Conservation (phyloP, 2,797 vertebrate genomes). For the Platyrinchus mystaceus region DNA sequence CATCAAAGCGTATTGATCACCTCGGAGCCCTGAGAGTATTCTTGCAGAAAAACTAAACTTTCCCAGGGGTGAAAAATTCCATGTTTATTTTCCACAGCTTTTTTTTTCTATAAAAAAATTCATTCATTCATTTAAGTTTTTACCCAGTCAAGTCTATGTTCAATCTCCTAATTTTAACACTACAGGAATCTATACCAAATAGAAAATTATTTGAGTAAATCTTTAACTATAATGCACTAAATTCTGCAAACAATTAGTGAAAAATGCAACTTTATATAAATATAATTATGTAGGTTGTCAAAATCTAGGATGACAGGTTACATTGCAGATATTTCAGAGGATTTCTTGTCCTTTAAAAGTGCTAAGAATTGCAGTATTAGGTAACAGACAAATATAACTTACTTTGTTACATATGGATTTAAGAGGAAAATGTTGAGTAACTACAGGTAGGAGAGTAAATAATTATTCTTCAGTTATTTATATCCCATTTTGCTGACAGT, state of each 20-base stretch:
- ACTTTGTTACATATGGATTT: too few relatives aligned
- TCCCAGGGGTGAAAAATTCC: background rate
- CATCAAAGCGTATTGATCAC: background rate
- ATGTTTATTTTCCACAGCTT: background rate
- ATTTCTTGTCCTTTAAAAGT: too few relatives aligned
- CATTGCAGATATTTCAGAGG: too few relatives aligned
- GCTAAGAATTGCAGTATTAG: too few relatives aligned
- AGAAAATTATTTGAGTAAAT: background rate
- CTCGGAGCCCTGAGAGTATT: background rate
- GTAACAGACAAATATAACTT: too few relatives aligned
- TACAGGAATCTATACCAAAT: background rate
- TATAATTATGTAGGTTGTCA: background rate
- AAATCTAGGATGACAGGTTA: too few relatives aligned
- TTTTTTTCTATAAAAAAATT: background rate
- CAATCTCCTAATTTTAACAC: background rate
- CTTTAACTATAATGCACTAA: background rate
- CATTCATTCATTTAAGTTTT: background rate
- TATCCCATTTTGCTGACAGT: too few relatives aligned
- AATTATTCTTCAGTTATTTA: too few relatives aligned
- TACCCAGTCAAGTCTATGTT: background rate
- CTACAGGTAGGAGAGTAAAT: too few relatives aligned
- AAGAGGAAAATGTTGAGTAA: too few relatives aligned
- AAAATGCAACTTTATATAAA: background rate
- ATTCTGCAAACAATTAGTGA: background rate
- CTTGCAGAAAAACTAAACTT: background rate